Conservation (phyloP, 2,797 vertebrate species). For the Anabacerthia variegaticeps region DNA sequence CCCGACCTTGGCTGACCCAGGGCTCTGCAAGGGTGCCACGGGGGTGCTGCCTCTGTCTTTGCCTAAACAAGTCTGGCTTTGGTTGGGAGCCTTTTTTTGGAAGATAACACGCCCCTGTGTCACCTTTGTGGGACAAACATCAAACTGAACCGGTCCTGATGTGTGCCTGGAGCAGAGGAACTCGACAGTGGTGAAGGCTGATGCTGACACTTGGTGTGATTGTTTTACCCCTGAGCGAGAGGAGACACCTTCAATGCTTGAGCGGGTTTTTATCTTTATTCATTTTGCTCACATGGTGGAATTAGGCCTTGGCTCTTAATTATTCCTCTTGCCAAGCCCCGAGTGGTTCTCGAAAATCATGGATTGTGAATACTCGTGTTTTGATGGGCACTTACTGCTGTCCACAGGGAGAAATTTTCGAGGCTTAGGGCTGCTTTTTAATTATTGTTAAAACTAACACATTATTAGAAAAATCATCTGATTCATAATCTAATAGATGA, state of each 20-base stretch:
- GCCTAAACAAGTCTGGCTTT: not conserved
- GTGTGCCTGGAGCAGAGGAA: not conserved
- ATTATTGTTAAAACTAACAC: not conserved
- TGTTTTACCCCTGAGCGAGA: not conserved
- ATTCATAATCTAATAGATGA: not conserved
- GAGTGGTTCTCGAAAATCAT: not conserved
- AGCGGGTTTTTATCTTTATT: not conserved
- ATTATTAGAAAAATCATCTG: not conserved
- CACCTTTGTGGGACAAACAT: not conserved
- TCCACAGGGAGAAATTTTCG: not conserved
- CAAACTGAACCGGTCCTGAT: not conserved
- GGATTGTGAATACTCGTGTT: not conserved
- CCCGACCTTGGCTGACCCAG: not conserved
- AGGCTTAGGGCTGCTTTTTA: not conserved
- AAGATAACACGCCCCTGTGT: not conserved
- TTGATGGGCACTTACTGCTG: not conserved
- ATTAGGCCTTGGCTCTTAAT: not conserved
- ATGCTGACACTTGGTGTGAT: not conserved
- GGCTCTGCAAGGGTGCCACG: not conserved
- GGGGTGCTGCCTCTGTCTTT: not conserved
- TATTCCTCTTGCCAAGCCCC: not conserved
- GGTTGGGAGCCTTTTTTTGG: not conserved
- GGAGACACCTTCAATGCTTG: not conserved
- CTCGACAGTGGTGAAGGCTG: not conserved
- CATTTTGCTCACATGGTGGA: not conserved